A percentile compares a stretch with the other conserved stretches of the same genome.
phyloP scores from a whole-genome alignment of 2,113 vertebrate genomes.

The Tychaedon coryphoeus region DNA sequence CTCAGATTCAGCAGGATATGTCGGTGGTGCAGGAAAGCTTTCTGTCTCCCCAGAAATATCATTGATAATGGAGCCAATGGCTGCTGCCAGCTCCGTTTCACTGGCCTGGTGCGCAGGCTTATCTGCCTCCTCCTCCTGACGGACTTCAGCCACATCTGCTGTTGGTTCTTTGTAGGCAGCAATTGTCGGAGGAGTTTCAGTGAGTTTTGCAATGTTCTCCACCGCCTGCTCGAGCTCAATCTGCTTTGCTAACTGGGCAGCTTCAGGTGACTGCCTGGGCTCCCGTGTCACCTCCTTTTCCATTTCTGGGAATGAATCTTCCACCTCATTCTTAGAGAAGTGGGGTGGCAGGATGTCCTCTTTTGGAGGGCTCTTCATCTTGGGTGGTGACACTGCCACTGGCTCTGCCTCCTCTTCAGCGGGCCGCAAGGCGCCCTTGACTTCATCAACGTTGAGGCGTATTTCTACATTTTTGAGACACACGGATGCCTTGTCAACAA shows the following conservation, averaged over 20 bases:
- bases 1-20: slow-evolving; percentile 69
- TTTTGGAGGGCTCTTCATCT: slow-evolving; percentile 74
- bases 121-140: slow-evolving; percentile 81
- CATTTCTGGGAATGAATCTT: slow-evolving; percentile 43
- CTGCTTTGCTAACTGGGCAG: slow-evolving; percentile 84
- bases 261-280: slow-evolving; percentile 72
- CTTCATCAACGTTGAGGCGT: slow-evolving; percentile 79
- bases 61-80: slow-evolving; percentile 96
- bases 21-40: slow-evolving; percentile 78
- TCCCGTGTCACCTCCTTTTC: slow-evolving; percentile 75
- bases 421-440: slow-evolving; percentile 76
- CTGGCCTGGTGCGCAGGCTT: slow-evolving; percentile 89
- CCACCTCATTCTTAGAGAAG: slow-evolving; percentile 70
- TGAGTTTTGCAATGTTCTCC: slow-evolving; percentile 93
- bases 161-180: slow-evolving; percentile 82
- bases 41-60: slow-evolving; percentile 86
- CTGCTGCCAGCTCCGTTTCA: slow-evolving; percentile 94
- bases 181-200: slow-evolving; percentile 76
- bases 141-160: slow-evolving; percentile 66
- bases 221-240: slow-evolving; percentile 94
- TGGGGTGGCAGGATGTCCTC: slow-evolving; percentile 63
- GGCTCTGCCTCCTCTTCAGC: slow-evolving; percentile 74
- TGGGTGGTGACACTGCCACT: slow-evolving; percentile 46
- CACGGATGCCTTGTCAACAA: slow-evolving; percentile 78
- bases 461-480: slow-evolving; percentile 84